Evolutionary conservation across 2,888 invertebrate species (phyloP), one percentile per base, ranked within the genome.

Genomic region (Heliconius charithonia): DNA sequence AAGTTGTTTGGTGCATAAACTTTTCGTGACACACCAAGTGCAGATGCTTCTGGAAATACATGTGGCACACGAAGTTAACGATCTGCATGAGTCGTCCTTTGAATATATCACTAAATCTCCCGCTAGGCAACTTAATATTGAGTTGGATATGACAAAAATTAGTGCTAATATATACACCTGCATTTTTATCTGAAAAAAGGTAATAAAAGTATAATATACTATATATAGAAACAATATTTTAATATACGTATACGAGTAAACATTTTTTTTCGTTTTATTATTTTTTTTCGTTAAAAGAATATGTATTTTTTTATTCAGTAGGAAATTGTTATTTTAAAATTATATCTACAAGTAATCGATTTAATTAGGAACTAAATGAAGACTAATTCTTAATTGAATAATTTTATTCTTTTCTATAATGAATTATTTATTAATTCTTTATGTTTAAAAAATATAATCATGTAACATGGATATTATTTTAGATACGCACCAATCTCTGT

Each of bases 1-100:
- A 71, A 88, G 86, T 79, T 92, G 89, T 79, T 89, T 88, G 4
- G 92, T 91, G 78, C 93, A 93, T 81, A 87, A 86, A 83, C 89
- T 92, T 82, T 93, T 92, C 41, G 89, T 90, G 22, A 92, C 91
- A 77, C 93, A 92, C 92, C 93, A 93, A 6, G 87, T 87, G 80
- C 93, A 93, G 72, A 82, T 84, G 79, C 83, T 88, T 78, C 88
- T 87, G 22, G 84, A 81, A 78, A 93, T 85, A 77, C 93, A 93
- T 7, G 87, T 84, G 0, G 89, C 85, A 81, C 93, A 93, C 9
- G 92, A 91, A 13, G 84, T 80, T 78, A 87, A 67, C n/a, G 70
- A 78, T 76, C 79, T 79, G 65, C 86, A 86, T 73, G 82, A 75
- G 66, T 85, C 84, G 63, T 83, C 83, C 13, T 83, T 80, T 7